These are phyloP conservation scores for Calycopis cecrops DNA, from an alignment of 1,140 invertebrate species.

Conservation along the genomic window DNA sequence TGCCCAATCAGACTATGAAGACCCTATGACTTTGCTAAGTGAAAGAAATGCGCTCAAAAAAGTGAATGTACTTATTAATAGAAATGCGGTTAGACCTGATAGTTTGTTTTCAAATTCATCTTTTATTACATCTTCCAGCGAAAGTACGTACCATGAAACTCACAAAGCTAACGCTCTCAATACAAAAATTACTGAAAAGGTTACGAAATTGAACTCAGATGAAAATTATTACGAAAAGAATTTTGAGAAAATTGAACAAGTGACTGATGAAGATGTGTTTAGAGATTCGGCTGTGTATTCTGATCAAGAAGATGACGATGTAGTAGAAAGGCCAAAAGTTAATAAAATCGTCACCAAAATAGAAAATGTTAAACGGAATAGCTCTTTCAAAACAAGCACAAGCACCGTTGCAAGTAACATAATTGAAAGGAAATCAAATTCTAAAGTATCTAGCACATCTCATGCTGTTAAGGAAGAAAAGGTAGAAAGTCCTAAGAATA, in stretches of 20 bases:
- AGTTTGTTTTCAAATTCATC: conserved; percentile 75
- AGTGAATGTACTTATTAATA: conserved; percentile 72
- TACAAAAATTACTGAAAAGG: conserved; percentile 26
- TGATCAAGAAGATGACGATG: conserved; percentile 75
- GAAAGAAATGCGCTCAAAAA: conserved; percentile 62
- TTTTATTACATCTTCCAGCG: conserved; percentile 79
- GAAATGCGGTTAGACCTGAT: conserved; percentile 71
- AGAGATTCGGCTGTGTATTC: conserved; percentile 91
- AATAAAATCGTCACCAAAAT: conserved; percentile 46
- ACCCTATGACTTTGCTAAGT: conserved; percentile 81
- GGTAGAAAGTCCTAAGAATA: conserved; percentile 17
- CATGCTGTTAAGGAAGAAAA: conserved; percentile 16
- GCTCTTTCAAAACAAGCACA: conserved; percentile 44
- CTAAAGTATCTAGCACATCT: conserved; percentile 29
- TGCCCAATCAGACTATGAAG: conserved; percentile 90
- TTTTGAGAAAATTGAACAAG: conserved; percentile 83
- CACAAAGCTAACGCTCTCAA: conserved; percentile 37
- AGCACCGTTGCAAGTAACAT: conserved; percentile 33
- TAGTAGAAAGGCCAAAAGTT: conserved; percentile 27
- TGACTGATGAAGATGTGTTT: conserved; percentile 80
- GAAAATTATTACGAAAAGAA: conserved; percentile 86
- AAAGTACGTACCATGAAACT: conserved; percentile 63
- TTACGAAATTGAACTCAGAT: conserved; percentile 42
- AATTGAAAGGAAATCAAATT: conserved; percentile 33
- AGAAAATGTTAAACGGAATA: conserved; percentile 47